Evolutionary conservation across 1,140 invertebrate genomes (phyloP).

Genomic region (Galleria mellonella): DNA sequence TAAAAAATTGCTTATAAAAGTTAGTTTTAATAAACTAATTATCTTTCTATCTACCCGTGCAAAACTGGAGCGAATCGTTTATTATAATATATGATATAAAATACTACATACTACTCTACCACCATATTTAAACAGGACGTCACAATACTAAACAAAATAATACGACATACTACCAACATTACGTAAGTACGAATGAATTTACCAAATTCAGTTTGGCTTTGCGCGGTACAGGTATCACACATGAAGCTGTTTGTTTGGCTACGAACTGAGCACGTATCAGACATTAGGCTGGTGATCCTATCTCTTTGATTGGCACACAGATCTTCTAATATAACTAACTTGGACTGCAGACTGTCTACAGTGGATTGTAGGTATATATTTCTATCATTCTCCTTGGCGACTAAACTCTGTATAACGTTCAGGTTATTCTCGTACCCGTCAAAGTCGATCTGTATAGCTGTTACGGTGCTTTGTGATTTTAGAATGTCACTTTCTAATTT

Average conservation of each 20-base stretch:
- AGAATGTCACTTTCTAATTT: conserved; percentile 45
- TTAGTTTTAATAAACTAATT: no score
- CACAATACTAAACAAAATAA: no score
- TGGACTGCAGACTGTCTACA: conserved; percentile 26
- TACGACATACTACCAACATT: no score
- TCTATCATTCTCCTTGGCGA: conserved; percentile 31
- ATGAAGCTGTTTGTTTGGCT: no score
- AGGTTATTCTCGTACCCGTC: conserved; percentile 42
- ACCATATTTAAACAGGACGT: no score
- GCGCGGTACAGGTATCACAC: conserved; percentile 1
- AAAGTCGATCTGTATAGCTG: conserved; percentile 27
- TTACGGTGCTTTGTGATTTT: conserved; percentile 8
- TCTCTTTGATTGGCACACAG: conserved; percentile 26
- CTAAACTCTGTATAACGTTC: conserved; percentile 24
- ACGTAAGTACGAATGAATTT: conserved; percentile 12
- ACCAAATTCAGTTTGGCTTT: conserved; percentile 42
- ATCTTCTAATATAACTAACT: conserved; percentile 29
- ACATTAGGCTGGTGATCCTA: conserved; percentile 12
- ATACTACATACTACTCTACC: no score
- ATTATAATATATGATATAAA: no score
- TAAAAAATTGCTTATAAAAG: no score
- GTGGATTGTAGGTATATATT: conserved; percentile 32
- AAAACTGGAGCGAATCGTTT: no score
- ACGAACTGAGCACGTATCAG: neutral
- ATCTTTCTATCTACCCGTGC: no score